Evolutionary conservation across 2,888 invertebrate genomes (phyloP), one percentile per base, ranked within the genome.

Genomic region (Synanthedon vespiformis): DNA sequence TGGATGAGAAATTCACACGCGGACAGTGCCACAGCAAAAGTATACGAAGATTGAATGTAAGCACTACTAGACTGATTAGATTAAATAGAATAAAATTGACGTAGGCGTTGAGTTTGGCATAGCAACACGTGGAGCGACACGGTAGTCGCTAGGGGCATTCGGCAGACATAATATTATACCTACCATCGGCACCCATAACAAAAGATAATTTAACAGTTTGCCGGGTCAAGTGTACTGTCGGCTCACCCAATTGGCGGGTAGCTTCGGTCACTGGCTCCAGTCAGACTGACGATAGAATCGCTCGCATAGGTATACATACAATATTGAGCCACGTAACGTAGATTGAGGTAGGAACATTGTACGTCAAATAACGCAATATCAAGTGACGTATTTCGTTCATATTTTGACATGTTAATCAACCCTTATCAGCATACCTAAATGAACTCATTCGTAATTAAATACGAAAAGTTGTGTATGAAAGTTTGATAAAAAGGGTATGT

Each of bases 211-310:
- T 68, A 74, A 74, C 70, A 75, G 75, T 73, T 75, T 74, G 74
- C 67, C 77, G 73, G 83, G 81, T 84, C 84, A 85, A 82, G 79
- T 80, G 77, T 77, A 76, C 67, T 67, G 79, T 67, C 77, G 74
- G 69, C 66, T 72, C 70, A 70, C 72, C 80, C 80, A 84, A 84
- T 83, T 84, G 82, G 67, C 69, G 70, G 65, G 10, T 34, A 34
- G 72, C 70, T 66, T 67, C 76, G 81, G 83, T 81, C 83, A 84
- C 74, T 82, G 83, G 72, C 77, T 74, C 74, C 65, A 65, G 60
- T 56, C 61, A 50, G 34, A 34, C 34, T 34, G 34, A 10, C 22
- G 49, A 18, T 14, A 13, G 27, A 40, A 6, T 13, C 12, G 13
- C 44, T 44, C 3, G 44, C 44, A n/a, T 44, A 44, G 44, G 44